Conservation (phyloP, 2,113 vertebrate species). For the Monopterus albus region DNA sequence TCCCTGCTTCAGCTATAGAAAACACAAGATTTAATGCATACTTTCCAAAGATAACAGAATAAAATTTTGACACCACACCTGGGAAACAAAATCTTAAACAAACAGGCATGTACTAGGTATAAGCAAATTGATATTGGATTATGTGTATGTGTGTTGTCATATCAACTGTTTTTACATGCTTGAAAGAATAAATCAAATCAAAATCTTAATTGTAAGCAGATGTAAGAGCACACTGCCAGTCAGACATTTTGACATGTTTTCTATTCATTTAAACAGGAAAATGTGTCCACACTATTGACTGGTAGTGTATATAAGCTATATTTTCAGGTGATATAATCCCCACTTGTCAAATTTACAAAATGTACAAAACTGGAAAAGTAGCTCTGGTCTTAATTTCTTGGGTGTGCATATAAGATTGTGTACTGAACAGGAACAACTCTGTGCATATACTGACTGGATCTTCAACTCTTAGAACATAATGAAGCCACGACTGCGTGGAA, state of each 20-base stretch:
- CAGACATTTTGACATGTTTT: no score
- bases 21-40: slow-evolving; percentile 36
- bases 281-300: no score
- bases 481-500: slow-evolving; percentile 29
- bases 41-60: slow-evolving; percentile 45
- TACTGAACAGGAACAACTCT: neutral
- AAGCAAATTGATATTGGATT: no score
- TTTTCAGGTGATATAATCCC: neutral
- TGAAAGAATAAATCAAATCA: no score
- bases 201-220: no score
- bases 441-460: neutral
- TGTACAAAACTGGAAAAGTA: neutral
- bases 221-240: no score
- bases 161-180: no score
- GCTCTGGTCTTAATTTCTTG: neutral
- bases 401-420: neutral
- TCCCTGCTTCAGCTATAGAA: slow-evolving; percentile 32
- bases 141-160: no score
- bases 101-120: no score
- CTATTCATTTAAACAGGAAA: no score
- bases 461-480: slow-evolving; percentile 17
- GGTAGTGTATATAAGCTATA: neutral
- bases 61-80: slow-evolving; percentile 46
- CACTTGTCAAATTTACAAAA: neutral
- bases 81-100: slow-evolving; percentile 36